Evolutionary conservation across 2,888 invertebrate species (phyloP), one percentile per base, ranked within the genome.

Genomic region (Polymixis lichenea): DNA sequence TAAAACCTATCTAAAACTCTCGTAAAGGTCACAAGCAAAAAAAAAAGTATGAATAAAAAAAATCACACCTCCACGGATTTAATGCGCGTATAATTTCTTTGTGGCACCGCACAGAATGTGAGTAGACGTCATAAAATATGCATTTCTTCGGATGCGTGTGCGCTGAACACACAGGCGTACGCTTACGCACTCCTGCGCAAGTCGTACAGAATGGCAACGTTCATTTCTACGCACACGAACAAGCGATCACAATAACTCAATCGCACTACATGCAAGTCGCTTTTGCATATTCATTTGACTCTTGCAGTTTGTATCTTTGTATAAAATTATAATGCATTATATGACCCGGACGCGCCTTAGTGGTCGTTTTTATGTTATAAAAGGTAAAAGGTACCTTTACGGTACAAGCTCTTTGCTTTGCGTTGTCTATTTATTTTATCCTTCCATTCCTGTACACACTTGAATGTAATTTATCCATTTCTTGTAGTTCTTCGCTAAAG

Each of bases 41-140:
- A 89, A n/a, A 90, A 89, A 87, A 86, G 88, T 86, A 85, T 13
- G 64, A 84, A 84, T 72, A 86, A 91, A 92, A 91, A 93, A 91
- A 90, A 90, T 93, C 91, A 91, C 96, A 95, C 95, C 96, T 96
- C 95, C 91, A 95, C 92, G 91, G 95, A 94, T 95, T 96, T 96
- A 96, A 96, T 95, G 95, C 92, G 95, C 96, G 96, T 96, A 96
- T 96, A 96, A 96, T 96, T 96, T 96, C 96, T 96, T 96, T 96
- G 96, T 96, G 96, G 96, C 95, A 96, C 96, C 96, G 96, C 96
- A 95, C 94, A 94, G 95, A 95, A 96, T 95, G 95, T 95, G 95
- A 93, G 92, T 95, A 95, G 95, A 95, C 96, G 95, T 96, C 96
- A 96, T 96, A 96, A 96, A 96, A 95, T 96, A 96, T 96, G 96